Base-by-base conservation (phyloP, 1,140 invertebrate genomes). In the Eupeodes corollae region DNA sequence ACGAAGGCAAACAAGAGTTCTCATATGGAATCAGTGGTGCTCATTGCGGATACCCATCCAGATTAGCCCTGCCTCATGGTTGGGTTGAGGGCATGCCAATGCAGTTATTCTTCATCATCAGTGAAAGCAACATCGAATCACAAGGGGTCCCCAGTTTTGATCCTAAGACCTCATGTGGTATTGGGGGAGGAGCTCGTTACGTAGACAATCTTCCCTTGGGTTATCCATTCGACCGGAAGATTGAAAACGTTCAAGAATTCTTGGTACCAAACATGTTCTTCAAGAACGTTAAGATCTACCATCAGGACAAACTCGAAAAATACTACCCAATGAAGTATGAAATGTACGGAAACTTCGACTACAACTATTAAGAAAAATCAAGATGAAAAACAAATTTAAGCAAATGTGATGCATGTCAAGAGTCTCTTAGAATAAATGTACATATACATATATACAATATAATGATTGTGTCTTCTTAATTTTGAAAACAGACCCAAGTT, bases 1-100 rank as follows among this genome's bases (percentile, higher is more conserved):
- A 73, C 45, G 70, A 73, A 39, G 70, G 69, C 8, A 52, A 69
- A 54, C 61, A 67, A 32, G 68, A 74, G 44, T 69, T 75, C 50
- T 62, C 72, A 12, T 66, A 73, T 56, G 73, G 73, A 55, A 57
- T 70, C 12, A 68, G 58, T 26, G 69, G 77, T 55, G 71, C 73
- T 48, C 61, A 61, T 54, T 75, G 72, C 51, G 74, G 76, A 40
- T 79, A 76, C 70, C 79, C 79, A 35, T 70, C 74, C 51, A 73
- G 78, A 44, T 58, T 79, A 30, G 52, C 75, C 19, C 58, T 80
- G 19, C 79, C 79, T 19, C 76, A 75, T 42, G 79, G 79, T 42
- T 75, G 63, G 46, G 64, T 70, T 30, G 72, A 72, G 49, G 83
- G 83, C 44, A 70, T 75, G 59, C 69, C 75, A 30, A 79, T 76